Evolutionary conservation across 2,797 vertebrate genomes (phyloP).

Genomic region (Sardinella longiceps): DNA sequence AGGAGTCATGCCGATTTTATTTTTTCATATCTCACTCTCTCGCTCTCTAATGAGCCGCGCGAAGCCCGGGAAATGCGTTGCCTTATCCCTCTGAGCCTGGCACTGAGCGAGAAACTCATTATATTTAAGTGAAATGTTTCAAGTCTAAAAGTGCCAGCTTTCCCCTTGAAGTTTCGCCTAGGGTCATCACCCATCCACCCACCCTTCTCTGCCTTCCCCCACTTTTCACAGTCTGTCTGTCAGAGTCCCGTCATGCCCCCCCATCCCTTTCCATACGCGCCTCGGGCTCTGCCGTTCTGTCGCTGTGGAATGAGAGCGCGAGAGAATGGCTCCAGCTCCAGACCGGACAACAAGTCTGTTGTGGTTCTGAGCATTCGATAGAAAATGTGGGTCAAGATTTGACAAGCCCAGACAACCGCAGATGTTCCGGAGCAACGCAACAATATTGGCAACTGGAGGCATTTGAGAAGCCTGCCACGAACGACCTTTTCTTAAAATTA

Average conservation of each 20-base stretch:
- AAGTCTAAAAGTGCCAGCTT: slow-evolving; percentile 80
- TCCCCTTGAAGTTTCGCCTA: slow-evolving; percentile 74
- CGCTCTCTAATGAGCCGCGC: slow-evolving; percentile 54
- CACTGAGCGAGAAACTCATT: slow-evolving; percentile 75
- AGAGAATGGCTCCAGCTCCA: slow-evolving; percentile 37
- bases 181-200: slow-evolving; percentile 66
- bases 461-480: slow-evolving; percentile 42
- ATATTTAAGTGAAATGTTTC: slow-evolving; percentile 84
- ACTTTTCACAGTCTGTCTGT: slow-evolving; percentile 79
- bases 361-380: slow-evolving; percentile 47
- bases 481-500: slow-evolving; percentile 46
- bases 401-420: slow-evolving; percentile 50
- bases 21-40: background rate
- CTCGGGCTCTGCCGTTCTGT: slow-evolving; percentile 52
- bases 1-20: background rate
- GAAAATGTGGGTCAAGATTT: slow-evolving; percentile 56
- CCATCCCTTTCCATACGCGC: slow-evolving; percentile 32
- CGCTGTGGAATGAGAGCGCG: slow-evolving; percentile 48
- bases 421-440: slow-evolving; percentile 40
- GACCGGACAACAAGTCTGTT: slow-evolving; percentile 55
- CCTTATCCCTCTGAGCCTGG: slow-evolving; percentile 52
- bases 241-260: slow-evolving; percentile 69
- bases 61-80: slow-evolving; percentile 43
- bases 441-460: slow-evolving; percentile 46
- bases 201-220: slow-evolving; percentile 69